A percentile compares a stretch with the other conserved stretches of the same genome.
Evolutionary conservation across 1,140 invertebrate species (phyloP).

Genomic region (Brachionus plicatilis): DNA sequence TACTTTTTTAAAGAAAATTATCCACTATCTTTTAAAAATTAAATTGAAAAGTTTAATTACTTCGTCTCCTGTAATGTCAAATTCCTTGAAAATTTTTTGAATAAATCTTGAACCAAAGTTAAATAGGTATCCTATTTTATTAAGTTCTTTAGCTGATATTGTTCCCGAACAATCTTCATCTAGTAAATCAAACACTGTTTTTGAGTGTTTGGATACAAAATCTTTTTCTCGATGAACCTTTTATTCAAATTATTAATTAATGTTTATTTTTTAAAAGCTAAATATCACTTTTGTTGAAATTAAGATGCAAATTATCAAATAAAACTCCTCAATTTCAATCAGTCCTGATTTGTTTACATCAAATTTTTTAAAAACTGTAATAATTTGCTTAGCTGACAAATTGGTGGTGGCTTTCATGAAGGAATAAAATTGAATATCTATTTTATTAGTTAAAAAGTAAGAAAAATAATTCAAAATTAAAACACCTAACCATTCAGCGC

Average conservation of each 20-base stretch:
- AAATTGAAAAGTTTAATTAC: background rate
- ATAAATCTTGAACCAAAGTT: slow-evolving; percentile 47
- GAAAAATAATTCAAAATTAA: background rate
- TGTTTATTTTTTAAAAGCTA: background rate
- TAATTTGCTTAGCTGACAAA: slow-evolving; percentile 33
- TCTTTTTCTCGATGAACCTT: slow-evolving; percentile 49
- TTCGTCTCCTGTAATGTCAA: slow-evolving; percentile 50
- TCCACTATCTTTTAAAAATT: too few species aligned
- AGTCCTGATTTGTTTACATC: slow-evolving; percentile 43
- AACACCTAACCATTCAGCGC: background rate
- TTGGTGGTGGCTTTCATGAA: slow-evolving; percentile 41
- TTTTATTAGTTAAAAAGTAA: background rate
- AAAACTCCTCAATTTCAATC: slow-evolving; percentile 44
- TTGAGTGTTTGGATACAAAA: slow-evolving; percentile 49
- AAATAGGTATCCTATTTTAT: slow-evolving; percentile 48
- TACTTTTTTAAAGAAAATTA: too few species aligned
- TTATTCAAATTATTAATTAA: background rate
- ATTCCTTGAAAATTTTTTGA: slow-evolving; percentile 48
- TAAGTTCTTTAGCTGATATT: slow-evolving; percentile 46
- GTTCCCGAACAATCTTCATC: slow-evolving; percentile 48
- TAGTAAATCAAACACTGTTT: slow-evolving; percentile 49
- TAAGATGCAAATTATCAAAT: slow-evolving; percentile 42
- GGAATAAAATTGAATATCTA: slow-evolving; percentile 41
- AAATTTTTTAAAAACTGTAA: slow-evolving; percentile 43
- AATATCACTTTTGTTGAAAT: slow-evolving; percentile 42